These are phyloP conservation scores for Silurus asotus DNA, from an alignment of 2,113 vertebrate genomes.

Conservation along the genomic window DNA sequence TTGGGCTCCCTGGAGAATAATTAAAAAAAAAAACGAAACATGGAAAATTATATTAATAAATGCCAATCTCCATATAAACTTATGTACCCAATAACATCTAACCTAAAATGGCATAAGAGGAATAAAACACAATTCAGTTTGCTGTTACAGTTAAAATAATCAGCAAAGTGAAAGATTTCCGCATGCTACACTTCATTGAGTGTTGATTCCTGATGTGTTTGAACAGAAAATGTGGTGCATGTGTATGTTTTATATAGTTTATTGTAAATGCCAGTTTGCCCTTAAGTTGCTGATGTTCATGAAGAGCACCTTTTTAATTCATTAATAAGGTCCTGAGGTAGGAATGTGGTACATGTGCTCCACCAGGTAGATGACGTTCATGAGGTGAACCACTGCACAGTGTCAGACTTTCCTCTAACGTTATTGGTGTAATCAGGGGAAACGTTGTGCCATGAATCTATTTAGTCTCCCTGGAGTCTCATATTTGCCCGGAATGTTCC, in stretches of 20 bases:
- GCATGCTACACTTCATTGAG: not conserved
- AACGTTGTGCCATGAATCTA: conserved; percentile 55
- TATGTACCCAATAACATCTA: too few species aligned
- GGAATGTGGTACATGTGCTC: not conserved
- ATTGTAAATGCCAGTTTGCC: not conserved
- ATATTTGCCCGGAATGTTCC: conserved; percentile 65
- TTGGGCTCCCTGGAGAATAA: not conserved
- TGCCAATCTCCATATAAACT: too few species aligned
- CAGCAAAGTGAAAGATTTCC: not conserved
- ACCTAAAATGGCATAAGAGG: not conserved
- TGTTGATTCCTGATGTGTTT: not conserved
- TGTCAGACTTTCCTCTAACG: conserved; percentile 53
- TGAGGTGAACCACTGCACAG: conserved; percentile 29
- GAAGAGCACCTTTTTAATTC: too few species aligned
- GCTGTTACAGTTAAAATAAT: not conserved
- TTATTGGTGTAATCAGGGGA: conserved; percentile 31
- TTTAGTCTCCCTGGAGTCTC: conserved; percentile 58
- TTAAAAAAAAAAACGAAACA: not conserved
- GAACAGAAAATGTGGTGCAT: not conserved
- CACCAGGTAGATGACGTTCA: conserved; percentile 39
- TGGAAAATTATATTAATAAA: too few species aligned
- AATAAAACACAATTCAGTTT: not conserved
- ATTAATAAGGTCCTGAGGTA: not conserved
- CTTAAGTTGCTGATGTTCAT: not conserved
- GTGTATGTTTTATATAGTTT: not conserved